These are phyloP conservation scores for Drosophila lacteicornis DNA, from an alignment of 1,140 invertebrate species.

Conservation along the genomic window DNA sequence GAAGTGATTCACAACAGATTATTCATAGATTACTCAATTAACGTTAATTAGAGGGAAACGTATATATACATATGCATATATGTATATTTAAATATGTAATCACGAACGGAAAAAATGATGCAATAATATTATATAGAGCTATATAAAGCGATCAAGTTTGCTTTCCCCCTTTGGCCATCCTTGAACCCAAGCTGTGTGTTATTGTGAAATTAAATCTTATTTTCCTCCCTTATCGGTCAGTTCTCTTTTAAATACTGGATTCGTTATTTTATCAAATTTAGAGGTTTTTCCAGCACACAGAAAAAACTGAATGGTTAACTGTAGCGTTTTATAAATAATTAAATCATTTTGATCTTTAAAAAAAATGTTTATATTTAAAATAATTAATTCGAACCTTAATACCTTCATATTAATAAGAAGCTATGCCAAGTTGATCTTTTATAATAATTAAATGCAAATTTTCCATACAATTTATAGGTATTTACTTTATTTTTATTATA, in stretches of 20 bases:
- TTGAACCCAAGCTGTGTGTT: slow-evolving; percentile 21
- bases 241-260: slow-evolving; percentile 10
- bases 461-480: too few relatives aligned
- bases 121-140: slow-evolving; percentile 9
- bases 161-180: slow-evolving; percentile 21
- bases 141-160: not conserved
- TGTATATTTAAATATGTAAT: slow-evolving; percentile 22
- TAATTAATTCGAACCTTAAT: not conserved
- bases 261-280: slow-evolving; percentile 20
- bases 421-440: too few relatives aligned
- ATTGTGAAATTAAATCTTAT: slow-evolving; percentile 34
- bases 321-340: too few relatives aligned
- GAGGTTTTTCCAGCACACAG: slow-evolving; percentile 2
- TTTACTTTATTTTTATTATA: not conserved
- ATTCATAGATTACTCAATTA: slow-evolving; percentile 55
- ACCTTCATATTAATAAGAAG: too few relatives aligned
- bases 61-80: not conserved
- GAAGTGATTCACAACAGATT: slow-evolving; percentile 42
- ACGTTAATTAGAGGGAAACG: slow-evolving; percentile 30
- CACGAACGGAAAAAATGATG: slow-evolving; percentile 27
- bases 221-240: slow-evolving; percentile 42
- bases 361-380: too few relatives aligned
- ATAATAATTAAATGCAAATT: too few relatives aligned
- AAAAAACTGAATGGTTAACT: not conserved
- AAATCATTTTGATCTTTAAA: not conserved